Evolutionary conservation across 2,113 vertebrate species (phyloP), one percentile per base, ranked within the genome.

Genomic region (Saguinus imperator): DNA sequence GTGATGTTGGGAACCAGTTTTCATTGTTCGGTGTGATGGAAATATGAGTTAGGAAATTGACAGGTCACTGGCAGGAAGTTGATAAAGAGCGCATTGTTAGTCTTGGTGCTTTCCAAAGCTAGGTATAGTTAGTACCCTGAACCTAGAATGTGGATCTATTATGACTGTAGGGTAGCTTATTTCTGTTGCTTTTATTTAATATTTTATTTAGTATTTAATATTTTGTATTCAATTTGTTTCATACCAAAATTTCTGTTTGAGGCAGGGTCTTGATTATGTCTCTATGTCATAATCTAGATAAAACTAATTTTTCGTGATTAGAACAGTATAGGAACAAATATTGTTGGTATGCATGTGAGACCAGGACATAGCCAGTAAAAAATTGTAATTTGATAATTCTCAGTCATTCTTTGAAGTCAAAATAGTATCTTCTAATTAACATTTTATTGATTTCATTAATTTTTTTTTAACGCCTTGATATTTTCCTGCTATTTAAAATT

Each of bases 381-480:
- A 79, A 29, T 66, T 79, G 11, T 58, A 76, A 77, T 81, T 82
- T 83, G 20, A 50, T 89, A 57, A 40, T 52, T 84, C 82, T 82
- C 70, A 89, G 66, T 79, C 70, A 92, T 66, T 93, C 52, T 87
- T 89, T 92, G 43, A 94, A 57, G 48, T 61, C 94, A 91, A 92
- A 68, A 37, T 52, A 94, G 6, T 83, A n/a, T 76, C 18, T 75
- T 50, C 11, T 83, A 81, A 32, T 58, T 82, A 77, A 85, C 16
- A 57, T 79, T 93, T 93, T 88, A 88, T 52, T 93, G 58, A 20
- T 92, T 73, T 87, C 20, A 43, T 84, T 70, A 75, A 40, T 92
- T 91, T 87, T 82, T 45, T 40, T 3, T 91, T 87, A 91, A 86
- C 73, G 40, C 35, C 20, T 29, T 92, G 72, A 57, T 92, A n/a